A percentile compares a stretch with the other conserved stretches of the same genome.
Conservation (phyloP, 2,888 invertebrate species). For the Drosophila meridiana region DNA sequence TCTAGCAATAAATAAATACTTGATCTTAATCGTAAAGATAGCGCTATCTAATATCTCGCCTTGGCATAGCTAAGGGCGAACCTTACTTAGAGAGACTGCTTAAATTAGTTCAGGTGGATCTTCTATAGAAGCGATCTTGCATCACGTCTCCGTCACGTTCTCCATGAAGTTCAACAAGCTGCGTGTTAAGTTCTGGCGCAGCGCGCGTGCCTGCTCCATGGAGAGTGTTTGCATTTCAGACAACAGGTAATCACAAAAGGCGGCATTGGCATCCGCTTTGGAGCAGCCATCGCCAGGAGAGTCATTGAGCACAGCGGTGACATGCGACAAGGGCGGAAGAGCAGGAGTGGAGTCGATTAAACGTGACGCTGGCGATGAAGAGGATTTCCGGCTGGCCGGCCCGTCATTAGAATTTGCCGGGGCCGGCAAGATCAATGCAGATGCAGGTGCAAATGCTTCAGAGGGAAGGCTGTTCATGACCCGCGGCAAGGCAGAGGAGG, state of each 20-base stretch:
- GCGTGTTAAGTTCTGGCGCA: constrained; percentile 6
- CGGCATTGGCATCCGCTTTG: constrained; percentile 3
- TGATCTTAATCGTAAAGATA: neutral
- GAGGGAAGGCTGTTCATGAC: neutral
- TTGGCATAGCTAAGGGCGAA: neutral
- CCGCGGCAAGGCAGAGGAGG: neutral
- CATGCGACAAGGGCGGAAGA: neutral
- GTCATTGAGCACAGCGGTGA: neutral
- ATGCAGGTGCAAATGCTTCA: neutral
- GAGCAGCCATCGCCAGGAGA: neutral
- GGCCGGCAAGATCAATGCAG: neutral
- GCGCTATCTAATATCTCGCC: neutral
- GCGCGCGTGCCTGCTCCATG: constrained; percentile 4
- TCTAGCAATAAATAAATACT: neutral
- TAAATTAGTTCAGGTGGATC: neutral
- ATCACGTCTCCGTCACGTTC: neutral
- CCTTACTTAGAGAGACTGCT: neutral
- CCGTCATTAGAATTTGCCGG: neutral
- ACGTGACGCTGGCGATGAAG: neutral
- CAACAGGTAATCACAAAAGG: constrained; percentile 18
- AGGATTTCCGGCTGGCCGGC: neutral
- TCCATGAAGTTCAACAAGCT: constrained; percentile 6
- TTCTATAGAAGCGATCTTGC: neutral
- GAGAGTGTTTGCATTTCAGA: constrained; percentile 14
- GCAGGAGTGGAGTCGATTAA: neutral